These are phyloP conservation scores for Colius striatus DNA, from an alignment of 2,113 vertebrate genomes.

Conservation along the genomic window DNA sequence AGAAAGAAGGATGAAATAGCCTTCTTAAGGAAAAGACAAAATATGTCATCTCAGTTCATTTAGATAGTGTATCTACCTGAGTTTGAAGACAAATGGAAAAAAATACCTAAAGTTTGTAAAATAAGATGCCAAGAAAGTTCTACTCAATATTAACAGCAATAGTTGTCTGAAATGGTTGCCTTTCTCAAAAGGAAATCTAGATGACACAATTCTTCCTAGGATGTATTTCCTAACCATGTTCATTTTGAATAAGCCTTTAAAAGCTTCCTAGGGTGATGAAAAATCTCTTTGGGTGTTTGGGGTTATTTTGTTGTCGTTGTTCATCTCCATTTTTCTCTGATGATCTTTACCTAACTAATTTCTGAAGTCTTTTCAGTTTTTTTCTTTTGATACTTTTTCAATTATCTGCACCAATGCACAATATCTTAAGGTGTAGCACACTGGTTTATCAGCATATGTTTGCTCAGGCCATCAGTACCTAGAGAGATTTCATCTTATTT, in stretches of 20 bases:
- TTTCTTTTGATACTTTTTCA: neutral
- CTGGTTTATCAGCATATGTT: neutral
- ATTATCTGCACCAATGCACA: neutral
- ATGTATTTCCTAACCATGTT: neutral
- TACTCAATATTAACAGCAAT: neutral
- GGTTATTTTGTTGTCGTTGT: accelerated
- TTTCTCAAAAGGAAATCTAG: neutral
- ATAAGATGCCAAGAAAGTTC: neutral
- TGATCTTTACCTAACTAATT: neutral
- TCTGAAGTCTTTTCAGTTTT: neutral
- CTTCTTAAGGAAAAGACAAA: neutral
- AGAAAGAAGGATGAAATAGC: neutral
- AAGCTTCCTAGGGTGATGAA: neutral
- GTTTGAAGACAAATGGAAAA: neutral
- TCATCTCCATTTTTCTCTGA: neutral
- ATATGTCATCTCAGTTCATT: neutral
- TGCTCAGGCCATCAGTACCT: neutral
- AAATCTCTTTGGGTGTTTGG: neutral
- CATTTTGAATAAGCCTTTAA: neutral
- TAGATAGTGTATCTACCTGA: neutral
- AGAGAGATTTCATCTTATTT: neutral
- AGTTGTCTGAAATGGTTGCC: neutral
- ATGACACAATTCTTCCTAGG: neutral
- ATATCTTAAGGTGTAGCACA: accelerated
- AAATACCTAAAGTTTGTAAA: neutral